Percentiles rank a stretch among this genome's conserved stretches.
Evolutionary conservation across 2,797 vertebrate genomes (phyloP).

Genomic region (Rhinatrema bivittatum): DNA sequence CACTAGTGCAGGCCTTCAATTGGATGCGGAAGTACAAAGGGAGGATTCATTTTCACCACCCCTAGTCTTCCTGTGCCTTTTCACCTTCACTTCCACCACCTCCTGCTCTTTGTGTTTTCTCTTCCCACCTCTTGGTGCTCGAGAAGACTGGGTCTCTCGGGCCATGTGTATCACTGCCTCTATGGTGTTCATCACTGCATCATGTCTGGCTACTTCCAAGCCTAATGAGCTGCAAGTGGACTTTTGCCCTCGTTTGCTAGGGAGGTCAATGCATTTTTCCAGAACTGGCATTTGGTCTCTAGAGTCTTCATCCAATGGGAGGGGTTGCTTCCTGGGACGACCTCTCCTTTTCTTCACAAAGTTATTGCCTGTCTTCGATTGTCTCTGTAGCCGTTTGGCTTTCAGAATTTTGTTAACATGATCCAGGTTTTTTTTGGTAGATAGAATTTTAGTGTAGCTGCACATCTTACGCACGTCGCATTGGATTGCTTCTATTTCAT

Average conservation of each 20-base stretch:
- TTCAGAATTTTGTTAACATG: conserved; percentile 98
- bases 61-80: conserved; percentile 68
- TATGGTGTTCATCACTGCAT: conserved; percentile 87
- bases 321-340: conserved; percentile 83
- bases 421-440: conserved; percentile 90
- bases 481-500: conserved; percentile 91
- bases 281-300: conserved; percentile 88
- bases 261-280: conserved; percentile 86
- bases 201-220: conserved; percentile 75
- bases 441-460: conserved; percentile 81
- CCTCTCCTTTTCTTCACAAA: conserved; percentile 90
- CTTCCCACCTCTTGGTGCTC: conserved; percentile 42
- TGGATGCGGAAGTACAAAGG: conserved; percentile 27
- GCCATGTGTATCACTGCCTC: conserved; percentile 93
- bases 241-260: conserved; percentile 74
- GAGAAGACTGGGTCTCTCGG: conserved; percentile 51
- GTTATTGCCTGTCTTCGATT: conserved; percentile 98
- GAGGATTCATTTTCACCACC: conserved; percentile 62
- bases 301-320: conserved; percentile 67
- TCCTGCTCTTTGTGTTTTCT: conserved; percentile 48
- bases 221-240: conserved; percentile 64
- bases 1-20: not conserved
- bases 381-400: conserved; percentile 95
- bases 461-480: conserved; percentile 89
- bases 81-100: conserved; percentile 54